Conservation (phyloP, 2,113 vertebrate genomes). For the Neotragus pygmaeus region DNA sequence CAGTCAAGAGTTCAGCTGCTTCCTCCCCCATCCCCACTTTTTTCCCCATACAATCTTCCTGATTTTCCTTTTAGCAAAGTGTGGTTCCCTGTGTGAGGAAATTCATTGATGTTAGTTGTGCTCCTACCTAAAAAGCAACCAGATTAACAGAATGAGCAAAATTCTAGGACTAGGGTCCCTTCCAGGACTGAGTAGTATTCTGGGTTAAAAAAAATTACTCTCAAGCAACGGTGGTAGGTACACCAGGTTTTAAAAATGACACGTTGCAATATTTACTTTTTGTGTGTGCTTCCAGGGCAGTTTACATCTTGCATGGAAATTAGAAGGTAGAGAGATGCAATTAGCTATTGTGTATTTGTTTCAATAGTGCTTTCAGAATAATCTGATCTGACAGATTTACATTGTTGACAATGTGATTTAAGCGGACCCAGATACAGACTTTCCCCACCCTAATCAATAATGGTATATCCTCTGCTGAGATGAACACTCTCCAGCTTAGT, state of each 20-base stretch:
- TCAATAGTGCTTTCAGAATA: constrained; percentile 58
- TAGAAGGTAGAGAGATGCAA: constrained; percentile 2
- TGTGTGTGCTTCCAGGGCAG: background rate
- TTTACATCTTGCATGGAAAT: constrained; percentile 32
- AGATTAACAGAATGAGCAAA: constrained; percentile 47
- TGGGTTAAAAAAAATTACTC: constrained; percentile 30
- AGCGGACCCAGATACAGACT: constrained; percentile 51
- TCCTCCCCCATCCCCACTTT: background rate
- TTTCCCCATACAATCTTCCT: background rate
- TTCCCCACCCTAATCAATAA: constrained; percentile 60
- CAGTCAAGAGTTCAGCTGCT: background rate
- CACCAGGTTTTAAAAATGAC: background rate
- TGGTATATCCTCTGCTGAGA: constrained; percentile 59
- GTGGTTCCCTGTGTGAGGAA: background rate
- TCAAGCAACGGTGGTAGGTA: constrained; percentile 15
- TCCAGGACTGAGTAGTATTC: constrained; percentile 20
- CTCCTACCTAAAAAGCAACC: constrained; percentile 17
- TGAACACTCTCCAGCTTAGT: constrained; percentile 73
- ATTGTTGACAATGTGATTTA: constrained; percentile 60
- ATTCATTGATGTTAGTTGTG: background rate
- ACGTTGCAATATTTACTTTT: constrained; percentile 43
- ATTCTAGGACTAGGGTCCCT: constrained; percentile 4
- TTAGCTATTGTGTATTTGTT: constrained; percentile 29
- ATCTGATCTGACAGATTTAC: constrained; percentile 54
- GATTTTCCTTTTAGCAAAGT: constrained; percentile 9